Evolutionary conservation across 2,888 invertebrate species (phyloP), one percentile per base, ranked within the genome.

Genomic region (Halictus quadricinctus): DNA sequence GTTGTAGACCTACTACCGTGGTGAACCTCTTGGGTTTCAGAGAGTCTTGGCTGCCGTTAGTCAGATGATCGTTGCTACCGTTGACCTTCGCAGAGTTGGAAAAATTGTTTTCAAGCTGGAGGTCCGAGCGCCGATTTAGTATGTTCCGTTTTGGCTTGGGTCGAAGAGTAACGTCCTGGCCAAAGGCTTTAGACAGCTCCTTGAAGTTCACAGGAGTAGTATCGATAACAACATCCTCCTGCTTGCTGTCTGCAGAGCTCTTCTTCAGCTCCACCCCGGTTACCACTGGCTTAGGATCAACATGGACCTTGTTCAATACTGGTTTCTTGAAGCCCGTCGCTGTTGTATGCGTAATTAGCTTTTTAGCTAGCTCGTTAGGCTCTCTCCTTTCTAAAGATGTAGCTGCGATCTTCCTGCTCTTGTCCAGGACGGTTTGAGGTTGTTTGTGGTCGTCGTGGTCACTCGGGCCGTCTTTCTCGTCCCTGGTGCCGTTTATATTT

Each of bases 121-220:
- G 90, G 64, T 92, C 90, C 4, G 93, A 93, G 29, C 90, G 91
- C 13, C 92, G 89, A 79, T 90, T 90, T n/a, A 87, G 70, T 18
- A 74, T 80, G 12, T 72, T 18, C 21, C 85, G 83, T 81, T 91
- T 91, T 0, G 92, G 86, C 58, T 92, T 93, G 18, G 88, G 66
- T 41, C 92, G 87, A 3, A 91, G 80, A 36, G 88, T 91, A 10
- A 92, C 89, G 12, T 93, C 91, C 76, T 94, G 92, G 5, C 92
- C 93, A 75, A 94, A 94, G 0, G 93, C 88, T 80, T 93, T 93
- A 0, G 94, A 89, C 21, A 94, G 78, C 75, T 94, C 92, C 76
- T 85, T 89, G 79, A 94, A 94, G 79, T 93, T 94, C 10, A 93
- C 87, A 41, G 91, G 80, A 21, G 87, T 76, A 4, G 88, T 85